Conservation (phyloP, 1,140 invertebrate genomes). For the Akabosia matsudoensis region DNA sequence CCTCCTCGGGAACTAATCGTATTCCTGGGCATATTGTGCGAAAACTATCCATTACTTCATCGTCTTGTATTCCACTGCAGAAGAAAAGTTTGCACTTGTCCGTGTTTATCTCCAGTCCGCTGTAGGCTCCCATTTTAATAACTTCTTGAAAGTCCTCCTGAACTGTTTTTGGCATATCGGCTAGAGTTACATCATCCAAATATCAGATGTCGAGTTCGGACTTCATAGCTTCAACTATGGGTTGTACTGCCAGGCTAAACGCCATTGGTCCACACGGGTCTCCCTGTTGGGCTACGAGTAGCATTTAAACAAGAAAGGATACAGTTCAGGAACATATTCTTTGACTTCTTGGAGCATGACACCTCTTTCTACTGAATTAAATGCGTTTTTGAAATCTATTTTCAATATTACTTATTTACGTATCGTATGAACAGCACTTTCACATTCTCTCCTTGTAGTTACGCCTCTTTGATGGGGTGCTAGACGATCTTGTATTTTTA, state of each 20-base stretch:
- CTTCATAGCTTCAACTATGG: background rate
- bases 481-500: background rate
- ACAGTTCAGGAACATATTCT: background rate
- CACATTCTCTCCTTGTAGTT: background rate
- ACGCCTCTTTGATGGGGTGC: slow-evolving; percentile 12
- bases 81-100: background rate
- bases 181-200: background rate
- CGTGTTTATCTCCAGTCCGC: background rate
- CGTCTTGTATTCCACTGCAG: background rate
- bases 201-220: slow-evolving; percentile 10
- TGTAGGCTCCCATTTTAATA: background rate
- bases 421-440: slow-evolving; percentile 14
- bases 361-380: background rate
- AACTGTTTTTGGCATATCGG: background rate
- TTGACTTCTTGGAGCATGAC: background rate
- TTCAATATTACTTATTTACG: background rate
- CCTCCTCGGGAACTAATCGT: background rate
- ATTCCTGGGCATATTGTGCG: background rate
- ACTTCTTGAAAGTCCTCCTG: background rate
- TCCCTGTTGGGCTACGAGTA: slow-evolving; percentile 8
- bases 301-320: background rate
- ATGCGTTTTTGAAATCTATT: slow-evolving; percentile 18
- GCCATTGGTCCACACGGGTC: background rate
- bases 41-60: background rate
- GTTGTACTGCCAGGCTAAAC: background rate